Conservation (phyloP, 2,797 vertebrate genomes). For the Ataeniobius toweri region DNA sequence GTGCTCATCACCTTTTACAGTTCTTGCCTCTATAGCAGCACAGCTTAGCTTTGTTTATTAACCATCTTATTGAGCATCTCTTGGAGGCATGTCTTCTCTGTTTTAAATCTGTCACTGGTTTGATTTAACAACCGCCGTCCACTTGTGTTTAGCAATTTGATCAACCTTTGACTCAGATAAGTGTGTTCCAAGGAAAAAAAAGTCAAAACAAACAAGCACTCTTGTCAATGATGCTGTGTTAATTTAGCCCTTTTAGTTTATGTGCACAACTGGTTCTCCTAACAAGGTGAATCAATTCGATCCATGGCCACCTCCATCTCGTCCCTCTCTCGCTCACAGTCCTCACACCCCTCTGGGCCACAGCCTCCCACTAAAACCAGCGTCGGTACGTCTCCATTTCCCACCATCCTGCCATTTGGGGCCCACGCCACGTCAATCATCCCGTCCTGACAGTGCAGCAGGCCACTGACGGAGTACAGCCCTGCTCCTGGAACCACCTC, state of each 20-base stretch:
- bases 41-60: not conserved
- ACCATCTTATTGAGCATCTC: not conserved
- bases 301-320: constrained; percentile 75
- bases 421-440: constrained; percentile 78
- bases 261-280: constrained; percentile 21
- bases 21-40: not conserved
- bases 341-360: constrained; percentile 78
- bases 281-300: constrained; percentile 77
- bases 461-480: constrained; percentile 81
- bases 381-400: constrained; percentile 76
- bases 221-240: constrained; percentile 11
- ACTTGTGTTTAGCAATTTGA: constrained; percentile 20
- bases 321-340: constrained; percentile 84
- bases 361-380: constrained; percentile 80
- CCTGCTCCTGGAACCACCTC: constrained; percentile 76
- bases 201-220: constrained; percentile 15
- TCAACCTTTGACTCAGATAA: constrained; percentile 8
- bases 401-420: constrained; percentile 64
- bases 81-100: not conserved
- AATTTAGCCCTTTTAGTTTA: constrained; percentile 13
- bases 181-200: constrained; percentile 14
- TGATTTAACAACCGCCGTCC: not conserved
- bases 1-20: not conserved
- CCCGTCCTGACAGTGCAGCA: constrained; percentile 77
- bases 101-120: not conserved